A percentile compares a stretch with the other conserved stretches of the same genome.
Conservation (phyloP, 2,888 invertebrate species). For the Teleiodes luculella region DNA sequence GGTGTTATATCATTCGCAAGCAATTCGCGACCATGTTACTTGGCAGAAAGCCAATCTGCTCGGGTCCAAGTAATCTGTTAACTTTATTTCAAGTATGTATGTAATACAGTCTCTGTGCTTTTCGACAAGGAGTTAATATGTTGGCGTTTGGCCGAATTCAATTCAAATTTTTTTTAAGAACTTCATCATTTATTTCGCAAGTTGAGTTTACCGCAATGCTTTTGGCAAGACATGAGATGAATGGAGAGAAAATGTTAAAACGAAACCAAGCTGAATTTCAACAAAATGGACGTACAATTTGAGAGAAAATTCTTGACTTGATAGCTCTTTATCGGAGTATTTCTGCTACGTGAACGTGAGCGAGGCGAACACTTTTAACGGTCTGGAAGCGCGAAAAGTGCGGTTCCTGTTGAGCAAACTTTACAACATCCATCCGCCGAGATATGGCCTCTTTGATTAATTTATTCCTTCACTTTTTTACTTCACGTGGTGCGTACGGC, state of each 20-base stretch:
- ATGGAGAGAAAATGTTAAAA: neutral
- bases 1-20: conserved; percentile 52
- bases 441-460: conserved; percentile 52
- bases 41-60: conserved; percentile 57
- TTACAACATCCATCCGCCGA: conserved; percentile 49
- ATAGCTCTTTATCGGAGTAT: conserved; percentile 18
- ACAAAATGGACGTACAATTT: conserved; percentile 5
- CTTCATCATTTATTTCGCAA: neutral
- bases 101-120: conserved; percentile 35
- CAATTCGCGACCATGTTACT: conserved; percentile 48
- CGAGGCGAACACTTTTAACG: conserved; percentile 31
- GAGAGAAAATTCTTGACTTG: conserved; percentile 10
- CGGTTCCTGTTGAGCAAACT: conserved; percentile 42
- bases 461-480: conserved; percentile 36
- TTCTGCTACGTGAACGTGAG: conserved; percentile 26
- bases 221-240: neutral
- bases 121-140: conserved; percentile 27
- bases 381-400: conserved; percentile 50
- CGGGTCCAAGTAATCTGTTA: conserved; percentile 59
- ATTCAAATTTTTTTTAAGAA: neutral
- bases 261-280: neutral
- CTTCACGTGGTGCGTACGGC: conserved; percentile 37
- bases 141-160: conserved; percentile 13
- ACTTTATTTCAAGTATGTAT: conserved; percentile 51
- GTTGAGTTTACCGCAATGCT: conserved; percentile 2